Evolutionary conservation across 2,888 invertebrate species (phyloP), one percentile per base, ranked within the genome.

Genomic region (Tromatobia lineatoria): DNA sequence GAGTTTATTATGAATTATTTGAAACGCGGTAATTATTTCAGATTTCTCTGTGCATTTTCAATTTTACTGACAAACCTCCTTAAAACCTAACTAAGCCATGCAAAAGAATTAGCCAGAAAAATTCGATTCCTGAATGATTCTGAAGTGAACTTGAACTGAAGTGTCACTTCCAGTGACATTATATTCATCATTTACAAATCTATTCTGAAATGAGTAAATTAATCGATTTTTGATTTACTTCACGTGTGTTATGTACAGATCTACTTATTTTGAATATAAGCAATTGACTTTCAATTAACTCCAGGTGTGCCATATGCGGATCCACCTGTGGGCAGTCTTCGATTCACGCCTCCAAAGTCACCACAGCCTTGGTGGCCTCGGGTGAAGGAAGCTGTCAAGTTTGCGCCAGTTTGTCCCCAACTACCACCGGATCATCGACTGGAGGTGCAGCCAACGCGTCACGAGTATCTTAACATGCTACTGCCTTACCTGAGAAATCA

Each of bases 351-450:
- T 45, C 98, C 98, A 87, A 96, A 96, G 59, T 97, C 96, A 76
- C 97, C 98, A 0, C 96, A 97, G 73, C 96, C 97, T 0, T 98
- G 98, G 98, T 94, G 96, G 7, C 96, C 64, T 1, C 64, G 96
- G 0, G 94, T 96, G 1, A 96, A 95, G 91, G 95, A 95, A 93
- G 96, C 96, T 6, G 96, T 96, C 18, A 95, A 94, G 80, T 96
- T 97, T 88, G 96, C 96, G 7, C 97, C 98, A 0, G 98, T 98
- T 3, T 99, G 98, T 93, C 98, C 98, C 0, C 98, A 98, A 94
- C 95, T 96, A 71, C 94, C 97, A 86, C 98, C 98, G 6, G 94
- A 95, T 80, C 94, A 96, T 89, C 96, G 95, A 88, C 95, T 95
- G 88, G 94, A 90, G 94, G 94, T 92, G 94, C 95, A 87, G 95